Evolutionary conservation across 2,797 vertebrate species (phyloP).

Genomic region (Malacoctenus gilli): DNA sequence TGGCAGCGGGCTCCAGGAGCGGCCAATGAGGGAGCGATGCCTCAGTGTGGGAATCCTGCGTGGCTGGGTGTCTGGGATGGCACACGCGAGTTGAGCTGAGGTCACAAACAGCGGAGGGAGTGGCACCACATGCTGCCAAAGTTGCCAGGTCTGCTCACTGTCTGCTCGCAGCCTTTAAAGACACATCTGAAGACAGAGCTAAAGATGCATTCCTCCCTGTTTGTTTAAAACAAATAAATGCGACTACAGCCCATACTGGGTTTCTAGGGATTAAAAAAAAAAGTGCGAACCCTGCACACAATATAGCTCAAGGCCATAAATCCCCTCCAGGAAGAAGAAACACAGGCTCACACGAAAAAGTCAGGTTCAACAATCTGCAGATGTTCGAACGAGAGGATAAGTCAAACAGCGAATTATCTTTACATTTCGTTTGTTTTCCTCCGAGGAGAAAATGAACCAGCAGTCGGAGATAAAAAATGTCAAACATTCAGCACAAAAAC

Average conservation of each 20-base stretch:
- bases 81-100: conserved; percentile 63
- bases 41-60: conserved; percentile 42
- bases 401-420: conserved; percentile 1
- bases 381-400: conserved; percentile 10
- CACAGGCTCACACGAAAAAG: conserved; percentile 24
- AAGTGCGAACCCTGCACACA: conserved; percentile 16
- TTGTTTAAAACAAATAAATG: conserved; percentile 19
- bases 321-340: conserved; percentile 40
- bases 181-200: conserved; percentile 23
- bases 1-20: conserved; percentile 22
- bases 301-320: conserved; percentile 25
- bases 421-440: neutral
- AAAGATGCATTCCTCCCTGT: conserved; percentile 17
- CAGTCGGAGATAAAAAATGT: too few species aligned
- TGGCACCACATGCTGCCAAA: conserved; percentile 30
- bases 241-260: neutral
- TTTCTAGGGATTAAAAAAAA: conserved; percentile 11
- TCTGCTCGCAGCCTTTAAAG: conserved; percentile 49
- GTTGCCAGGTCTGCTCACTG: conserved; percentile 30
- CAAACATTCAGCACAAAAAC: conserved; percentile 57
- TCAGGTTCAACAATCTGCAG: conserved; percentile 47
- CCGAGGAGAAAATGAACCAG: conserved; percentile 44
- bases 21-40: conserved; percentile 12
- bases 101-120: conserved; percentile 60
- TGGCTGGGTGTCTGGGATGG: conserved; percentile 40